phyloP scores from a whole-genome alignment of 2,797 vertebrate genomes.

The Lutjanus campechanus region DNA sequence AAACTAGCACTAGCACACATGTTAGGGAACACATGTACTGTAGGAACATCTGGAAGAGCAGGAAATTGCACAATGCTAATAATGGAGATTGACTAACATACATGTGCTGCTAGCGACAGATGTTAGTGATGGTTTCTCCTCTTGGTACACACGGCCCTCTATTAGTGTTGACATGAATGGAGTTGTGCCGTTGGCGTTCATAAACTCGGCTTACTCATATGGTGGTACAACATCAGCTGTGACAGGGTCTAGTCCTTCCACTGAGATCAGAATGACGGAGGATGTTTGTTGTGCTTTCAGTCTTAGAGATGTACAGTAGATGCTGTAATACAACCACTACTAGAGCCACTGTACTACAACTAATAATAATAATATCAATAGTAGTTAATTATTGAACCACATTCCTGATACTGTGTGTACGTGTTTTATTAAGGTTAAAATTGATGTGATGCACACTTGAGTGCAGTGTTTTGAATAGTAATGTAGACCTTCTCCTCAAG shows the following conservation, averaged over 20 bases:
- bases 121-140: conserved; percentile 47
- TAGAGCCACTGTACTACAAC: not conserved
- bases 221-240: conserved; percentile 26
- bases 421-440: not conserved
- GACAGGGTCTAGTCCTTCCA: conserved; percentile 8
- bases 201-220: conserved; percentile 23
- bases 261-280: conserved; percentile 20
- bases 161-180: conserved; percentile 52
- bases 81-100: conserved; percentile 53
- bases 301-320: conserved; percentile 1
- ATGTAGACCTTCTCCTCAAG: conserved; percentile 37
- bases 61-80: conserved; percentile 28
- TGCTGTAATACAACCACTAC: not conserved
- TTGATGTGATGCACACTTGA: conserved; percentile 11
- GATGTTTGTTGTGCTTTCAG: conserved; percentile 24
- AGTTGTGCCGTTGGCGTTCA: conserved; percentile 50
- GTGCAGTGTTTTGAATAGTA: conserved; percentile 25
- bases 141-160: conserved; percentile 15
- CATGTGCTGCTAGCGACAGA: conserved; percentile 41
- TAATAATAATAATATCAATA: not conserved
- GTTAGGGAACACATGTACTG: conserved; percentile 16
- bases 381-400: not conserved
- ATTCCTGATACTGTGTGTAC: not conserved
- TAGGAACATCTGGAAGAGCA: conserved; percentile 64
- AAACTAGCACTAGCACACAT: conserved; percentile 42